These are phyloP conservation scores for Panthera tigris DNA, from an alignment of 2,113 vertebrate genomes.

Conservation along the genomic window DNA sequence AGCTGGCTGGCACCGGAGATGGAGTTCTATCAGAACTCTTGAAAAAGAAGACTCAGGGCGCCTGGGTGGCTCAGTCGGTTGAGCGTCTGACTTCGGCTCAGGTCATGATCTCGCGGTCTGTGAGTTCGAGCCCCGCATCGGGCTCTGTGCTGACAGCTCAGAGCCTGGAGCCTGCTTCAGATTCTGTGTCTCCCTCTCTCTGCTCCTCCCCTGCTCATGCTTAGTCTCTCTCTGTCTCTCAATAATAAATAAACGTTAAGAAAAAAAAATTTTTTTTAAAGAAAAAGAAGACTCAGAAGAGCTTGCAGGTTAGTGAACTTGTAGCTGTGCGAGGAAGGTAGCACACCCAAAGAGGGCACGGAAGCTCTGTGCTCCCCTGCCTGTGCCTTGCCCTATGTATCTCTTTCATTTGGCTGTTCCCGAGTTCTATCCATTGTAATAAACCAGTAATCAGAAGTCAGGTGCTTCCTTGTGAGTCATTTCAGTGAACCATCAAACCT, in stretches of 20 bases:
- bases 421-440: not conserved
- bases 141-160: no score
- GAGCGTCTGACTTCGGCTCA: no score
- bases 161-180: no score
- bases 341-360: not conserved
- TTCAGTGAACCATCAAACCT: not conserved
- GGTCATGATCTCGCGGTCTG: no score
- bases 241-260: no score
- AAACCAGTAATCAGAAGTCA: not conserved
- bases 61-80: no score
- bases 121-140: no score
- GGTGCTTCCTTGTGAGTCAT: not conserved
- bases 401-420: not conserved
- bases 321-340: not conserved
- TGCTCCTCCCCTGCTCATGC: no score
- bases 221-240: no score
- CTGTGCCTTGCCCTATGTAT: not conserved
- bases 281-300: not conserved
- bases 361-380: not conserved
- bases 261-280: no score
- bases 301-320: not conserved
- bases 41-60: not conserved
- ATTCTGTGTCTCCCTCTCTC: no score
- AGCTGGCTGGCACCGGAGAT: not conserved
- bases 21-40: constrained; percentile 26